A percentile compares a stretch with the other conserved stretches of the same genome.
Evolutionary conservation across 2,888 invertebrate genomes (phyloP).

Genomic region (Scotopteryx bipunctaria): DNA sequence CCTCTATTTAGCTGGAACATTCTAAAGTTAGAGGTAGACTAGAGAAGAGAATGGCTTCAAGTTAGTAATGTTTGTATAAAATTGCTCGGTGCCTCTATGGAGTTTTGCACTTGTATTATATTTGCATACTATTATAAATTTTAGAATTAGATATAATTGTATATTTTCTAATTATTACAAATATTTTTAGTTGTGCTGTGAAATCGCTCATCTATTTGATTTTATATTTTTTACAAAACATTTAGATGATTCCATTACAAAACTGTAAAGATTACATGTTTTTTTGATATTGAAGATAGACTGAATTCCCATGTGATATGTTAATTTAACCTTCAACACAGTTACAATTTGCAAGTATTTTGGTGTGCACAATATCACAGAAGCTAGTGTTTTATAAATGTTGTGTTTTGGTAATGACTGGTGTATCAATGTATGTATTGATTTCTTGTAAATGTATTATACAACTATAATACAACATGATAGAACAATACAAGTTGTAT

Average conservation of each 20-base stretch:
- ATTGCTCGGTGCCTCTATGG: constrained; percentile 49
- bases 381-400: background rate
- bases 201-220: constrained; percentile 22
- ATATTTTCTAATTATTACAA: constrained; percentile 24
- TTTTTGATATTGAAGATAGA: constrained; percentile 24
- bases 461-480: too few relatives aligned
- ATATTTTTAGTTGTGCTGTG: constrained; percentile 26
- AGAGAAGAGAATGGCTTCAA: constrained; percentile 24
- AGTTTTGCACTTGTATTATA: constrained; percentile 39
- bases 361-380: background rate
- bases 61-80: constrained; percentile 39
- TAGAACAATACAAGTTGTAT: too few relatives aligned
- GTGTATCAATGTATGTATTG: too few relatives aligned
- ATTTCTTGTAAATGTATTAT: too few relatives aligned
- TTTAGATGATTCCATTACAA: constrained; percentile 10
- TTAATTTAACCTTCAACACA: constrained; percentile 22
- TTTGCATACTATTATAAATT: constrained; percentile 32
- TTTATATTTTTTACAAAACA: constrained; percentile 11
- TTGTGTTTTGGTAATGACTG: background rate
- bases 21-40: constrained; percentile 13
- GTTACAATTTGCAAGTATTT: constrained; percentile 6
- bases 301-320: constrained; percentile 36
- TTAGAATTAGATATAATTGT: constrained; percentile 33
- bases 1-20: constrained; percentile 11
- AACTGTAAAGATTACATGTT: background rate